Evolutionary conservation across 1,140 invertebrate genomes (phyloP).

Genomic region (Drosophila nikananu): DNA sequence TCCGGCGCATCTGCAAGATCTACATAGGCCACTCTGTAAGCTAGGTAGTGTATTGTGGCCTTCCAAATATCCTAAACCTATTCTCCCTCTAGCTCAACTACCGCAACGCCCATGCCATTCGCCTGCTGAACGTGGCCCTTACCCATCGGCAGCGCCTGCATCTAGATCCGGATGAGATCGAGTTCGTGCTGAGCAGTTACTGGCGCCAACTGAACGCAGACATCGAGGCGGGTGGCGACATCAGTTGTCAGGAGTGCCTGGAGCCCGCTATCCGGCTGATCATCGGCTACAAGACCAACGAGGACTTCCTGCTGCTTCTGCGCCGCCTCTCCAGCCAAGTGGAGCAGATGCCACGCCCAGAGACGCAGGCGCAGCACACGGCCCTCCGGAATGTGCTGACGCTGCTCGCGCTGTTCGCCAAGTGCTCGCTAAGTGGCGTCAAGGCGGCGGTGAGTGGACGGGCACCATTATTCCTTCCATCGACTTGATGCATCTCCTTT

Average conservation of each 20-base stretch:
- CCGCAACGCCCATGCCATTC: constrained; percentile 66
- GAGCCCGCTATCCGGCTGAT: constrained; percentile 72
- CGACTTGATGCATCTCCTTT: neutral
- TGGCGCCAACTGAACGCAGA: constrained; percentile 75
- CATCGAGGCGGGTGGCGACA: constrained; percentile 31
- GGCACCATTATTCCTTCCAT: neutral
- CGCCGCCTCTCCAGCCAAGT: constrained; percentile 42
- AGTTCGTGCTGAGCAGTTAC: constrained; percentile 72
- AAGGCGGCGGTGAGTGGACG: constrained; percentile 72
- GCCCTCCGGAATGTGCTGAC: constrained; percentile 61
- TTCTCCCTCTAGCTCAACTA: constrained; percentile 61
- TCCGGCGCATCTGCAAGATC: constrained; percentile 78
- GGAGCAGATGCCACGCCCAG: constrained; percentile 40
- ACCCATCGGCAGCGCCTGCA: constrained; percentile 71
- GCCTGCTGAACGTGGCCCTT: constrained; percentile 69
- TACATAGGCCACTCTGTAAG: constrained; percentile 81
- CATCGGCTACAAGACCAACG: constrained; percentile 80
- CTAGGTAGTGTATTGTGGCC: no score
- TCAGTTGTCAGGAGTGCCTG: constrained; percentile 28
- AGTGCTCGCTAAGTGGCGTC: constrained; percentile 72
- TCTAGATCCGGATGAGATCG: constrained; percentile 77
- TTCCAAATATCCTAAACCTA: neutral
- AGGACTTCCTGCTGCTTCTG: constrained; percentile 71
- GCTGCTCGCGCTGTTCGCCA: constrained; percentile 63
- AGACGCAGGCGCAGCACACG: constrained; percentile 34